Conservation (phyloP, 1,140 invertebrate species). For the Leptopilina boulardi region DNA sequence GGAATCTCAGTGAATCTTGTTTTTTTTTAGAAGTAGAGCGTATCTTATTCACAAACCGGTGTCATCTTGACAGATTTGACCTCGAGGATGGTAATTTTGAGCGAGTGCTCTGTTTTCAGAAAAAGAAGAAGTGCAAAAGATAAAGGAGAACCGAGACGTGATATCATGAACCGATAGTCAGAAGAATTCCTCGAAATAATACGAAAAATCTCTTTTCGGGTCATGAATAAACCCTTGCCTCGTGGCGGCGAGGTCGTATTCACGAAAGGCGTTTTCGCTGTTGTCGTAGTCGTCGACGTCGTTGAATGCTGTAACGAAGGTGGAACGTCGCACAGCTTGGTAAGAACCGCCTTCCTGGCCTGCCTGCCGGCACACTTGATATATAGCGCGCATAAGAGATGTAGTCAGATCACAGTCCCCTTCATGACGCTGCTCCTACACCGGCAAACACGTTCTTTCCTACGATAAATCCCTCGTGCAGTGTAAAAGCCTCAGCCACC, state of each 20-base stretch:
- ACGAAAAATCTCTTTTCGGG: constrained; percentile 49
- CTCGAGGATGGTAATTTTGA: constrained; percentile 9
- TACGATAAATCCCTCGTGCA: constrained; percentile 69
- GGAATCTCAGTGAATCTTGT: no score
- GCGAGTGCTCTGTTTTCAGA: constrained; percentile 10
- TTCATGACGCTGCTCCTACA: constrained; percentile 68
- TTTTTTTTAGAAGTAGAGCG: not conserved
- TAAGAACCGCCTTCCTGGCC: constrained; percentile 41
- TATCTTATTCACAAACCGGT: constrained; percentile 2
- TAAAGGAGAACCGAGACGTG: constrained; percentile 37
- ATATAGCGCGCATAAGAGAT: constrained; percentile 67
- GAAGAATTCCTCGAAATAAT: constrained; percentile 54
- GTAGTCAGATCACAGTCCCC: constrained; percentile 67
- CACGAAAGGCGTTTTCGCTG: not conserved
- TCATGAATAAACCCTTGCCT: not conserved
- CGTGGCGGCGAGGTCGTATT: constrained; percentile 7
- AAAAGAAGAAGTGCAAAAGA: constrained; percentile 38
- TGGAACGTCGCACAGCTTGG: constrained; percentile 29
- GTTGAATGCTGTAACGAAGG: not conserved
- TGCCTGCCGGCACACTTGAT: constrained; percentile 59
- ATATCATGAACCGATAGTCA: constrained; percentile 50
- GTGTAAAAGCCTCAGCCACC: constrained; percentile 60
- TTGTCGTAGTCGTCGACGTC: not conserved
- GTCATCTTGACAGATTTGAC: not conserved
- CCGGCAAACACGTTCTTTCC: constrained; percentile 66